Conservation (phyloP, 2,113 vertebrate genomes). For the Elephas maximus region DNA sequence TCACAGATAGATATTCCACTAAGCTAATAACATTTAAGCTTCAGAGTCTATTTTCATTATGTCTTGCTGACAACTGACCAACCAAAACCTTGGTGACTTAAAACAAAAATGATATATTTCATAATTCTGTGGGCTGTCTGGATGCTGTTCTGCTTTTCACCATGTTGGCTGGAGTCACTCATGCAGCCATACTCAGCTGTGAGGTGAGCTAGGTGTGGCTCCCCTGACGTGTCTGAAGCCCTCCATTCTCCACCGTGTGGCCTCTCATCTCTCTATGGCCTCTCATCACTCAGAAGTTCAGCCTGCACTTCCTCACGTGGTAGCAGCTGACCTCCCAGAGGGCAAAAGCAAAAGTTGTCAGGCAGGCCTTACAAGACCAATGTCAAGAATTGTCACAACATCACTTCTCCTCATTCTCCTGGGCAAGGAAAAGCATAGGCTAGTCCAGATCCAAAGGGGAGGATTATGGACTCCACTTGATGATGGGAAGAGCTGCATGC, state of each 20-base stretch:
- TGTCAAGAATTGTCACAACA: not conserved
- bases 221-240: fast-evolving
- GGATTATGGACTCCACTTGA: not conserved
- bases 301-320: not conserved
- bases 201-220: not conserved
- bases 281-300: not conserved
- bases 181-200: not conserved
- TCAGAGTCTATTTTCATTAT: not conserved
- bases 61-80: not conserved
- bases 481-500: not conserved
- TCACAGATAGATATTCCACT: no score
- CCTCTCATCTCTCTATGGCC: no score
- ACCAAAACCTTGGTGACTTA: not conserved
- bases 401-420: not conserved
- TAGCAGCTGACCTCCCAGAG: not conserved
- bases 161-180: not conserved
- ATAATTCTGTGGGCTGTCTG: not conserved
- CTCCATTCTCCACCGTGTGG: fast-evolving
- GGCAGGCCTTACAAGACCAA: not conserved
- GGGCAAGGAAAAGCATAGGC: not conserved
- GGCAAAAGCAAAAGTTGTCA: not conserved
- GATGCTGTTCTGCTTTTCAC: not conserved
- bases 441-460: not conserved
- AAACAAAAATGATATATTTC: not conserved
- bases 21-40: not conserved